Base-by-base conservation (phyloP, 2,113 vertebrate genomes). In the Leiothrix lutea region DNA sequence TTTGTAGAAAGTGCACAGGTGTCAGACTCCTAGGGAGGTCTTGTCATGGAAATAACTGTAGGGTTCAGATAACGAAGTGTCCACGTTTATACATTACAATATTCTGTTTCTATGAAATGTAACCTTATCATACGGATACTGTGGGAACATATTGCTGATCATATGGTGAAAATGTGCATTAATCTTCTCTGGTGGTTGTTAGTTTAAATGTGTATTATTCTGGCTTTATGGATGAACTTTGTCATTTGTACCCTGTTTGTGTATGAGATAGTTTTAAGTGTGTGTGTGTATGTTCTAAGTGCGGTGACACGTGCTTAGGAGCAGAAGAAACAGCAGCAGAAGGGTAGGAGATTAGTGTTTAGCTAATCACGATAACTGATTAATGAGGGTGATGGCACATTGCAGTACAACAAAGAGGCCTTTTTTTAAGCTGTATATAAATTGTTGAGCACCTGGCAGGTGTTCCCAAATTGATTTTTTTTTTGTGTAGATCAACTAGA, bases 61-160 rank as follows among this genome's bases (percentile, higher is more conserved):
- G 56, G 44, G 67, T 83, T 95, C 71, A 77, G 87, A 65, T 84
- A 79, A 79, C 33, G 21, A 77, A 56, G 20, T 78, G 62, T 88
- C 75, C 22, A 8, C 4, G 0, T 77, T 72, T 80, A 40, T 64
- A 13, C 50, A 19, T 40, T 13, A 35, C 15, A 35, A 12, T 2
- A 31, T 50, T 48, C 44, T 77, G 67, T 80, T 75, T 17, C 74
- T 60, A 21, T 94, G 36, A 74, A 72, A 57, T 69, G 42, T 33
- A 69, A 72, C 20, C 18, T 85, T 88, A 35, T 19, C n/a, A 0
- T 92, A 61, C 38, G 12, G 70, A 38, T 86, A 62, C 66, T 64
- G 1, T 42, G 50, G 66, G 36, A 83, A 38, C 8, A 2, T 72
- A 44, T 2, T 67, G 28, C 61, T 84, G 48, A 67, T 87, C 28